phyloP scores from a whole-genome alignment of 2,113 vertebrate genomes.

The Rattus rattus region DNA sequence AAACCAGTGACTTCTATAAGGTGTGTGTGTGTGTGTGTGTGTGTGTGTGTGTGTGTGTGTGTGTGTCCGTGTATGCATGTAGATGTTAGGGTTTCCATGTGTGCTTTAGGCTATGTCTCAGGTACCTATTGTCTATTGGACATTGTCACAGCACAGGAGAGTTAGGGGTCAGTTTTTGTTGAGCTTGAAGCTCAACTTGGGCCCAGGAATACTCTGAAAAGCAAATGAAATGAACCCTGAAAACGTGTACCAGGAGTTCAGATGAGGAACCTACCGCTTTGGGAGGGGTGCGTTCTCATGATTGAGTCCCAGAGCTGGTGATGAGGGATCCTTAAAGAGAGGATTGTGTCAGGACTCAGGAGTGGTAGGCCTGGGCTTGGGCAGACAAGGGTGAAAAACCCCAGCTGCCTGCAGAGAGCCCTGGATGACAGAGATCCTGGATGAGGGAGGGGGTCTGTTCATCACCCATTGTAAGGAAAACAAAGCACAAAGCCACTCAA shows the following conservation, averaged over 20 bases:
- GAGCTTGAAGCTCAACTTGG: not conserved
- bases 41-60: too few species aligned
- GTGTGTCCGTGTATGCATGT: not conserved
- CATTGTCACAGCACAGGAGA: not conserved
- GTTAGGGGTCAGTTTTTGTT: not conserved
- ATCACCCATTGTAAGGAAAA: constrained; percentile 72
- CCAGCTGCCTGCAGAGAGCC: not conserved
- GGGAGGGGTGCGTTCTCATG: not conserved
- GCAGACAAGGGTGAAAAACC: not conserved
- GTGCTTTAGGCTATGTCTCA: not conserved
- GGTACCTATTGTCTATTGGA: not conserved
- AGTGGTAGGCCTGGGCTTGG: not conserved
- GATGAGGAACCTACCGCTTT: not conserved
- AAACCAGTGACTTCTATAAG: too few species aligned
- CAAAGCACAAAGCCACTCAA: constrained; percentile 82
- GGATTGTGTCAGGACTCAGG: not conserved
- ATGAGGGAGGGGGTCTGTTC: constrained; percentile 32
- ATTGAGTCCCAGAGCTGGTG: not conserved
- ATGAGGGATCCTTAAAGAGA: not conserved
- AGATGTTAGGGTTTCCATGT: not conserved
- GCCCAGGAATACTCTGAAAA: not conserved
- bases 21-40: too few species aligned
- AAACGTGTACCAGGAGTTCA: not conserved
- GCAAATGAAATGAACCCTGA: not conserved
- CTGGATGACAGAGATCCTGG: constrained; percentile 33